A percentile compares a stretch with the other conserved stretches of the same genome.
These are phyloP conservation scores for Sinotaia quadrata DNA, from an alignment of 2,888 invertebrate genomes.

Conservation along the genomic window DNA sequence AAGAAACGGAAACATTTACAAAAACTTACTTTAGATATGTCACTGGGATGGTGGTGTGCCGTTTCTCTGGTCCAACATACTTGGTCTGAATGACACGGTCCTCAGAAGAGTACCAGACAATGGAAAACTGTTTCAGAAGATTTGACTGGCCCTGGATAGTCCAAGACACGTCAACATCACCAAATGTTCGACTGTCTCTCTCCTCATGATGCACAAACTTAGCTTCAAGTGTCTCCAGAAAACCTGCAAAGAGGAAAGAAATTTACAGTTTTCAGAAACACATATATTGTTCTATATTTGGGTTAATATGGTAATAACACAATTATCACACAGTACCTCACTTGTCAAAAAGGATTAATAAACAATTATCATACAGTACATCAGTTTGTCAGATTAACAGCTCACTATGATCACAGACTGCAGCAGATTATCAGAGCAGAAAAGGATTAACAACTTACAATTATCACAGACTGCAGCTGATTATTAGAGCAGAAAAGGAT, in stretches of 20 bases:
- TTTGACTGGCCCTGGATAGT: conserved; percentile 57
- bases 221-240: conserved; percentile 52
- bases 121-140: conserved; percentile 65
- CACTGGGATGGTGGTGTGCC: conserved; percentile 63
- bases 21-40: conserved; percentile 64
- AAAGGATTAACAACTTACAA: no score
- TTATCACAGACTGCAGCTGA: no score
- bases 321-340: no score
- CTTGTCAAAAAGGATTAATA: no score
- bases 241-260: conserved; percentile 43
- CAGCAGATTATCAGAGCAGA: no score
- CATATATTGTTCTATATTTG: no score
- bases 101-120: conserved; percentile 67
- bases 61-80: conserved; percentile 61
- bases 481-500: no score
- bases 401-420: no score
- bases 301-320: no score
- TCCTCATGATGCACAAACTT: conserved; percentile 53
- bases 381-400: no score
- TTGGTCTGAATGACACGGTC: conserved; percentile 66
- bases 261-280: neutral
- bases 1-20: no score
- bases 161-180: conserved; percentile 68
- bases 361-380: no score
- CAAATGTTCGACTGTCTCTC: conserved; percentile 58